Evolutionary conservation across 2,888 invertebrate species (phyloP).

Genomic region (Agapostemon virescens): DNA sequence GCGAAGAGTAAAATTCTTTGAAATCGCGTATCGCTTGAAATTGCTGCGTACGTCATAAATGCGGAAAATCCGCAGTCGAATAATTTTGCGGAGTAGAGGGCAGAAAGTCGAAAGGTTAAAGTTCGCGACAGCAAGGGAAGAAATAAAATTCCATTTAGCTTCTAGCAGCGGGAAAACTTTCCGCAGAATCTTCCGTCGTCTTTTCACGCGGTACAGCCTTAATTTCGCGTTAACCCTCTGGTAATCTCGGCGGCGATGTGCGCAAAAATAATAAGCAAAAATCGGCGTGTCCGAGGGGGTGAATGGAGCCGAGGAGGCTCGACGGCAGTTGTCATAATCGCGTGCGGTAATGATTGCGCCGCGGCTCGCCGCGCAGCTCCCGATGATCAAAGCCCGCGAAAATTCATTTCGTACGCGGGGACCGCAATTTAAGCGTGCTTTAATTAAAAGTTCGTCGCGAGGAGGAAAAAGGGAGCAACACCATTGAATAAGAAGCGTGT

Average conservation of each 20-base stretch:
- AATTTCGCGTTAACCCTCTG: neutral
- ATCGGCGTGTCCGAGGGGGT: neutral
- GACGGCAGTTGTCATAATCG: neutral
- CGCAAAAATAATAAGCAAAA: neutral
- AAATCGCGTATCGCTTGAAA: neutral
- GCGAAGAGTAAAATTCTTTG: too few species aligned
- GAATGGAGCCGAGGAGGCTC: neutral
- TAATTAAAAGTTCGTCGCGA: constrained; percentile 39
- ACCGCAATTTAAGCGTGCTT: constrained; percentile 35
- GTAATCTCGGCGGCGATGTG: neutral
- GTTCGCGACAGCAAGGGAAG: neutral
- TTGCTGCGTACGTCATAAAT: neutral
- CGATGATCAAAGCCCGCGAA: constrained; percentile 4
- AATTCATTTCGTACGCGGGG: constrained; percentile 22
- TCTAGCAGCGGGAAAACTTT: neutral
- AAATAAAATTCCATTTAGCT: neutral
- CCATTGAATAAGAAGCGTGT: constrained; percentile 10
- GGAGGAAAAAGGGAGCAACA: neutral
- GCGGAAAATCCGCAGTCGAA: neutral
- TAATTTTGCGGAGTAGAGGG: neutral
- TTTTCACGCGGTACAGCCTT: neutral
- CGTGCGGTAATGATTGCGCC: neutral
- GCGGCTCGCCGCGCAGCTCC: neutral
- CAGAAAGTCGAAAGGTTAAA: neutral
- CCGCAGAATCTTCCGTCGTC: neutral